Evolutionary conservation across 2,113 vertebrate species (phyloP), one percentile per base, ranked within the genome.

Genomic region (Alligator sinensis): DNA sequence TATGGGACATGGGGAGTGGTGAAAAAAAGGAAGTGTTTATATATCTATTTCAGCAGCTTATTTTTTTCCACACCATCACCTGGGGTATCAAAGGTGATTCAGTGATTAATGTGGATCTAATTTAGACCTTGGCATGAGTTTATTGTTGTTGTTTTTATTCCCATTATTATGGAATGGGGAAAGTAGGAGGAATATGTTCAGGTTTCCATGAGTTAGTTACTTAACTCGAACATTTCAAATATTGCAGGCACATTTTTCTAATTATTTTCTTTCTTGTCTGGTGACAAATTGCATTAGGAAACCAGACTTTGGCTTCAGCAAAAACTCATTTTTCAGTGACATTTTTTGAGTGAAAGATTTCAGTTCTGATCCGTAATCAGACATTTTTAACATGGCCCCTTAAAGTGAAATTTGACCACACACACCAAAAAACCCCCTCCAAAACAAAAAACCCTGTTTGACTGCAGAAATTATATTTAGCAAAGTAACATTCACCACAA

Each of bases 251-350:
- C 25, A 9, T 38, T 3, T 27, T 80, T 30, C 57, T 0, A 0
- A 6, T 4, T 1, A 2, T 21, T 89, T 93, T 84, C 27, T 18
- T 57, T 68, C 47, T 72, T 2, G 0, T 57, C 62, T 75, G 47
- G 47, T 1, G 0, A 15, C 27, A 38, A 81, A 9, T 24, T 79
- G 11, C 0, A 0, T 9, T 55, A 1, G 0, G 57, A 78, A 60
- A 59, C 0, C 34, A 47, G 22, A 74, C 70, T 38, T 22, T 38
- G 59, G 7, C 16, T 83, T 79, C 54, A 80, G 18, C 60, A 28
- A 63, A 93, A 16, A 5, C 2, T 70, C 17, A 9, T 57, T 58
- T 74, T 59, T n/a, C 28, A 27, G 21, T 47, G 38, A 38, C 78
- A 6, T 0, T 24, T 27, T 47, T 11, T 1, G 22, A 28, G 7